Base-by-base conservation (phyloP, 2,113 vertebrate species). In the Apaloderma vittatum region DNA sequence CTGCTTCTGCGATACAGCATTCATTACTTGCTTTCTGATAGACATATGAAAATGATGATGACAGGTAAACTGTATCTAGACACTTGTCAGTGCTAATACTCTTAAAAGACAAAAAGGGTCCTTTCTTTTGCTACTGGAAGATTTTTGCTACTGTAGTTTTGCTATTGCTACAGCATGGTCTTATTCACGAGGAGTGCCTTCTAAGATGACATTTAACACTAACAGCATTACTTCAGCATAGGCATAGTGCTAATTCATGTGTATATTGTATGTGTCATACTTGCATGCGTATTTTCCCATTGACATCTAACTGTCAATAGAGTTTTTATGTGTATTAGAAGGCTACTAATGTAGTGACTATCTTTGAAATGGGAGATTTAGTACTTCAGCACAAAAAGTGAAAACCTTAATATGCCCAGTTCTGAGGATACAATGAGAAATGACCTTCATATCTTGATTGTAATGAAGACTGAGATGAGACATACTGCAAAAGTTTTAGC, bases 1-100 rank as follows among this genome's bases (percentile, higher is more conserved):
- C 32, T 89, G 40, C 58, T 95, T 96, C 59, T 78, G 51, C 30
- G 23, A 68, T 45, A 49, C 4, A 23, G 11, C 76, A 22, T 48
- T 72, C 46, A 77, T 86, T 57, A 57, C 63, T 81, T 67, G 70
- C 21, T 92, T 83, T 92, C 45, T 91, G 46, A 94, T 77, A 82
- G 45, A 51, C 23, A 61, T 27, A 4, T 32, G 15, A 78, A 90
- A 92, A 92, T 5, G 1, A 83, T 66, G 67, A 88, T 72, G 65
- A 48, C 22, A 74, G 23, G 49, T 12, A 40, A 40, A 40, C 40
- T 11, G 40, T n/a, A n/a, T n/a, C n/a, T n/a, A n/a, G n/a, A n/a
- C n/a, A n/a, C n/a, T n/a, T 80, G n/a, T 73, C 63, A 70, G 16
- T 79, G 19, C 76, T 61, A 80, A 46, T 66, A 54, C 22, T 66